Evolutionary conservation across 2,888 invertebrate species (phyloP), one percentile per base, ranked within the genome.

Genomic region (Brenthis ino): DNA sequence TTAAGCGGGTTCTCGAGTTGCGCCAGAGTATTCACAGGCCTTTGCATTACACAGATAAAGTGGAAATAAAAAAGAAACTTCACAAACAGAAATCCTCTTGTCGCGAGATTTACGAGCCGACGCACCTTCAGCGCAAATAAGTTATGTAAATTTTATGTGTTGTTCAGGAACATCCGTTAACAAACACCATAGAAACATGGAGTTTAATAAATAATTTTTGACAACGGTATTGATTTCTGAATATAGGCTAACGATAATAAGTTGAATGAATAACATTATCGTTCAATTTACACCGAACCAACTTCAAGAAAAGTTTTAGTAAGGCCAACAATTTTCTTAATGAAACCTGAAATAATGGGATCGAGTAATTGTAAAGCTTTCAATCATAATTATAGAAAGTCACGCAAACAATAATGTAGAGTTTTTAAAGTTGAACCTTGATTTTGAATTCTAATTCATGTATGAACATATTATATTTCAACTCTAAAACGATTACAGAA

Each of bases 51-150:
- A 89, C 88, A 89, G 90, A 91, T 90, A 91, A 91, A 91, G 88
- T 86, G 87, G 83, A 89, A 91, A 90, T 91, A 91, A 91, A 92
- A 91, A 91, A 88, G 88, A 86, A 91, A 92, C 86, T 91, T 93
- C 89, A 88, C 89, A 88, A 91, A 91, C 90, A 92, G 88, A 90
- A 89, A 91, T 91, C 91, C 91, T 85, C 90, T 91, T 87, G 90
- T 90, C 88, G 88, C 85, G 84, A 91, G 91, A 92, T 92, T 92
- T 92, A 92, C 91, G 91, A 90, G 87, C 82, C 81, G 85, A 88
- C 89, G 88, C 89, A 91, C 89, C 89, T 88, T 85, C 86, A 78
- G 83, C 82, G 81, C 82, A 87, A 88, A 88, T 86, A 88, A 88
- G 83, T 88, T 89, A 90, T 91, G 91, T 86, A 91, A 91, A 92